Percentiles rank a stretch among this genome's conserved stretches.
Evolutionary conservation across 2,888 invertebrate species (phyloP).

Genomic region (Napeogenes inachia): DNA sequence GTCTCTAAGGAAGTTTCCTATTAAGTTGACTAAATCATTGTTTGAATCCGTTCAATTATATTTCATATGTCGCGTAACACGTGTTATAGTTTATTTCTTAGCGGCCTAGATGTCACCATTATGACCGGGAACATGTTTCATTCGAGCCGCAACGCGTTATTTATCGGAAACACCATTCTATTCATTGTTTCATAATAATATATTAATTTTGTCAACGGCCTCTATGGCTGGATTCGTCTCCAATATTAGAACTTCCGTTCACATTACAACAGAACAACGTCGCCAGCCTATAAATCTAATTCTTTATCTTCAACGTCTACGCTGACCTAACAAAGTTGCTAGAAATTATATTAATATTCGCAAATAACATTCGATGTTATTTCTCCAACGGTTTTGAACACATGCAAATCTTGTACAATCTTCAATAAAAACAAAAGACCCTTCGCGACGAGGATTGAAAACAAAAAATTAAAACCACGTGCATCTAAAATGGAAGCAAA

Average conservation of each 20-base stretch:
- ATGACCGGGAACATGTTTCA: slow-evolving; percentile 57
- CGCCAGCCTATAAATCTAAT: slow-evolving; percentile 45
- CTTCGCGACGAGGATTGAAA: slow-evolving; percentile 41
- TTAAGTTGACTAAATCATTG: too few species aligned
- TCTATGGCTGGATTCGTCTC: slow-evolving; percentile 50
- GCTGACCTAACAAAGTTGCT: slow-evolving; percentile 33
- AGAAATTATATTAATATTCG: slow-evolving; percentile 46
- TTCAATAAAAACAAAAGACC: slow-evolving; percentile 62
- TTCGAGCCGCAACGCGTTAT: slow-evolving; percentile 55
- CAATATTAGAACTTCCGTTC: slow-evolving; percentile 73
- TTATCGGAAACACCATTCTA: slow-evolving; percentile 63
- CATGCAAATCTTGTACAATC: slow-evolving; percentile 61
- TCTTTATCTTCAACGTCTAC: slow-evolving; percentile 36
- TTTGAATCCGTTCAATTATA: slow-evolving; percentile 24
- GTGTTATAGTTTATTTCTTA: slow-evolving; percentile 40
- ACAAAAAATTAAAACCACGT: slow-evolving; percentile 68
- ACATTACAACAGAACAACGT: slow-evolving; percentile 44
- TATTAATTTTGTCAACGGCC: slow-evolving; percentile 73
- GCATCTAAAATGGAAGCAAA: slow-evolving; percentile 67
- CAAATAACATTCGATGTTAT: slow-evolving; percentile 40
- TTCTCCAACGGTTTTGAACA: slow-evolving; percentile 45
- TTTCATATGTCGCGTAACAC: slow-evolving; percentile 40
- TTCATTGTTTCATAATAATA: slow-evolving; percentile 76
- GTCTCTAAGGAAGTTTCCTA: too few species aligned
- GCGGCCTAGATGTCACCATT: slow-evolving; percentile 44